Evolutionary conservation across 2,113 vertebrate species (phyloP), one percentile per base, ranked within the genome.

Genomic region (Perca schrenkii): DNA sequence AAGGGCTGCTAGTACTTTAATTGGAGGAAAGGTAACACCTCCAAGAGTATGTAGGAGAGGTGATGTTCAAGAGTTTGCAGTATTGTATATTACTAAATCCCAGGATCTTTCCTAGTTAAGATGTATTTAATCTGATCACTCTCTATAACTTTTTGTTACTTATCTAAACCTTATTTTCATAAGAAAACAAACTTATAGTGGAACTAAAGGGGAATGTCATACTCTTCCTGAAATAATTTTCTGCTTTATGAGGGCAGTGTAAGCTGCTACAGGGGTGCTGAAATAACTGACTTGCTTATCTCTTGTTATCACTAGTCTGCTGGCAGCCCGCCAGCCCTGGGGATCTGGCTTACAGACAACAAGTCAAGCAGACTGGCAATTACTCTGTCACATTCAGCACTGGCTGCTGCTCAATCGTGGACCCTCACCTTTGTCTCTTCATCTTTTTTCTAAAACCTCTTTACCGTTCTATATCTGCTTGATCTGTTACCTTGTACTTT

Each of bases 321-420:
- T 91, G 91, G 90, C 88, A 52, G 73, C 65, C 62, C 4, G 69
- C 88, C 90, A 88, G 63, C 46, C 49, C 63, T 22, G 31, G 60
- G 77, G 90, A 91, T 92, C 89, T 91, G 82, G 83, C 83, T 82
- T 83, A 80, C 70, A 92, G 81, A 92, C 82, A 85, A 86, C 83
- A 87, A 91, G 85, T 89, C 73, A 86, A 81, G 80, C 90, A 90
- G 78, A 93, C 86, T 84, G 84, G 85, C 83, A 91, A 90, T 93
- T 89, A 93, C 83, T 85, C 69, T 63, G 89, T 91, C 85, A 92
- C 60, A 87, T 84, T 80, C 78, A 83, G 82, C 47, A 49, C 63
- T 74, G 79, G 62, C 71, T 73, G 82, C 72, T 60, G 78, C 78
- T 79, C 65, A 70, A 25, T 49, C 4, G 1, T 10, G 14, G 56